phyloP scores from a whole-genome alignment of 92 coral and sea anemone genomes.

The Chrysogorgia sp. region DNA sequence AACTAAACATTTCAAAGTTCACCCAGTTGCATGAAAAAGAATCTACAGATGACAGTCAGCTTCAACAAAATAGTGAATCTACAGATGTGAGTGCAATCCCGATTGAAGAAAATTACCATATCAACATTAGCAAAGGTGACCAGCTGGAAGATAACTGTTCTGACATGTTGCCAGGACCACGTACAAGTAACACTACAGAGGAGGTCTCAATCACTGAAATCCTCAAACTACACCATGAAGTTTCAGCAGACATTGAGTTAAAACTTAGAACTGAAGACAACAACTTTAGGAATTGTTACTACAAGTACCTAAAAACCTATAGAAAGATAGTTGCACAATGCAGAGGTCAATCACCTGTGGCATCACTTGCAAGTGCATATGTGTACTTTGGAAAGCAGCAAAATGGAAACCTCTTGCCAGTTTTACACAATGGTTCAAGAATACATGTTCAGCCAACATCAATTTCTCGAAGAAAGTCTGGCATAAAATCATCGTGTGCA shows the following conservation, averaged over 20 bases:
- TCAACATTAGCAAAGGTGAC: background rate
- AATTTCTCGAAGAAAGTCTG: constrained; percentile 47
- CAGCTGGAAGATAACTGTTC: background rate
- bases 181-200: background rate
- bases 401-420: constrained; percentile 21
- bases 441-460: constrained; percentile 58
- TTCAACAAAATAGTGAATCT: background rate
- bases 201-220: background rate
- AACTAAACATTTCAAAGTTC: constrained; percentile 28
- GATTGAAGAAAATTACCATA: too few species aligned
- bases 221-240: constrained; percentile 7
- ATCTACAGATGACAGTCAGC: background rate
- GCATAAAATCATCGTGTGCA: constrained; percentile 31
- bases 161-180: background rate
- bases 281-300: constrained; percentile 38
- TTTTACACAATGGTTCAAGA: too few species aligned
- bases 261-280: constrained; percentile 42
- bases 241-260: constrained; percentile 41
- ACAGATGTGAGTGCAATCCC: too few species aligned
- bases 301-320: constrained; percentile 29
- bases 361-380: constrained; percentile 53
- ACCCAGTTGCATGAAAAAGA: constrained; percentile 9
- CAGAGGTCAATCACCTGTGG: constrained; percentile 41
- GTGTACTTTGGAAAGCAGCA: constrained; percentile 46
- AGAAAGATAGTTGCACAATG: constrained; percentile 11